phyloP scores from a whole-genome alignment of 2,113 vertebrate species.

The Gymnarchus niloticus region DNA sequence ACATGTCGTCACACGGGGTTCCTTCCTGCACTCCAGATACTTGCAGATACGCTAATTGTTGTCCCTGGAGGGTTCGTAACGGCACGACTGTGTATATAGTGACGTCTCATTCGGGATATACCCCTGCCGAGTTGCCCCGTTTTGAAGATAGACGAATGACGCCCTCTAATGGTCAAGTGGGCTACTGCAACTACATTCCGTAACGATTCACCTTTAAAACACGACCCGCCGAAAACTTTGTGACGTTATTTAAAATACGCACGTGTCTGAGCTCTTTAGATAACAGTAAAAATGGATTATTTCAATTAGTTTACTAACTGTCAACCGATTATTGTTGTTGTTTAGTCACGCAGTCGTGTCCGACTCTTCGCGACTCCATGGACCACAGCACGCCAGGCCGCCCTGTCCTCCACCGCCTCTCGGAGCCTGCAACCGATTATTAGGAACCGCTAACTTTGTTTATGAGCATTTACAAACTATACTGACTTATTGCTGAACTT shows the following conservation, averaged over 20 bases:
- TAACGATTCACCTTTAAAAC: not conserved
- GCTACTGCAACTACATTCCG: not conserved
- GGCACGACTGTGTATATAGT: not conserved
- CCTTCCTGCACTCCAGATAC: not conserved
- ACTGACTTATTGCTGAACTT: not conserved
- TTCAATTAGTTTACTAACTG: not conserved
- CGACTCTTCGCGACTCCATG: too few species aligned
- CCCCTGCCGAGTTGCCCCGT: not conserved
- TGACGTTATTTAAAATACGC: not conserved
- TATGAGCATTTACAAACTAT: not conserved
- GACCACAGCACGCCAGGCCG: too few species aligned
- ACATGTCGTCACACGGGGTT: not conserved
- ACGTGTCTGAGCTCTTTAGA: not conserved
- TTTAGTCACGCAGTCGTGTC: too few species aligned
- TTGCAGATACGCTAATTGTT: not conserved
- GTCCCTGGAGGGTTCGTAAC: not conserved
- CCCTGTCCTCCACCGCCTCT: too few species aligned
- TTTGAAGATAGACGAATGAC: not conserved
- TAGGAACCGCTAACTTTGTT: not conserved
- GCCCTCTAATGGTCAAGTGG: not conserved
- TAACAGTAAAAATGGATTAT: too few species aligned
- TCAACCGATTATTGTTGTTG: not conserved
- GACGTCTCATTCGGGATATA: not conserved
- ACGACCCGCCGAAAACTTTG: not conserved
- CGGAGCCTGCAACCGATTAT: too few species aligned